Evolutionary conservation across 2,797 vertebrate genomes (phyloP).

Genomic region (Phalanger gymnotis): DNA sequence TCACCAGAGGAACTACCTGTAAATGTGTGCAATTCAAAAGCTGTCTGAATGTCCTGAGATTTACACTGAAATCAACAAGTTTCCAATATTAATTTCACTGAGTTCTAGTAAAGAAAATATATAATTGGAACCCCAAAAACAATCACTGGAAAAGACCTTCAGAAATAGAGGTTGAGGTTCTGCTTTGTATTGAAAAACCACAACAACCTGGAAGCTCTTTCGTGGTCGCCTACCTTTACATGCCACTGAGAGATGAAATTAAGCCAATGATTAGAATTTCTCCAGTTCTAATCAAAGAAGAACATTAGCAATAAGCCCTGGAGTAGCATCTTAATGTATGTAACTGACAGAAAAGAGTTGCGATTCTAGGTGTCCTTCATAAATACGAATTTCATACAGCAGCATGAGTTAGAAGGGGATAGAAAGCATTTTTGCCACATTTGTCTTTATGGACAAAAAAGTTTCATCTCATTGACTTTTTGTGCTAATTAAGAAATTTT

Average conservation of each 20-base stretch:
- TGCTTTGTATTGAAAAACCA: not conserved
- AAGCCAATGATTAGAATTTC: constrained; percentile 34
- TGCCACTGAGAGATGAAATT: constrained; percentile 23
- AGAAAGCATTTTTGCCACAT: not conserved
- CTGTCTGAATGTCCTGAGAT: not conserved
- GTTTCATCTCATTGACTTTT: constrained; percentile 22
- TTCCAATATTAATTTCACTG: not conserved
- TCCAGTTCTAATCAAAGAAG: not conserved
- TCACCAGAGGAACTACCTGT: not conserved
- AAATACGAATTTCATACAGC: too few species aligned
- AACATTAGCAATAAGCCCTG: not conserved
- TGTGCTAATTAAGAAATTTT: not conserved
- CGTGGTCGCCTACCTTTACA: not conserved
- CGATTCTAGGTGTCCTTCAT: not conserved
- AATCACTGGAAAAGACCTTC: not conserved
- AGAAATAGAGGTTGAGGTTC: not conserved
- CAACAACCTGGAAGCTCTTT: not conserved
- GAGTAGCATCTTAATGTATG: not conserved
- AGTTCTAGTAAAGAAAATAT: not conserved
- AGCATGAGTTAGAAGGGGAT: too few species aligned
- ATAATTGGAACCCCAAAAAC: not conserved
- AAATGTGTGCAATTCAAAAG: not conserved
- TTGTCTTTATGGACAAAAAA: constrained; percentile 11
- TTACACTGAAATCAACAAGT: not conserved
- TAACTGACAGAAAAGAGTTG: constrained; percentile 17